Evolutionary conservation across 2,888 invertebrate species (phyloP), one percentile per base, ranked within the genome.

Genomic region (Penaeus monodon): DNA sequence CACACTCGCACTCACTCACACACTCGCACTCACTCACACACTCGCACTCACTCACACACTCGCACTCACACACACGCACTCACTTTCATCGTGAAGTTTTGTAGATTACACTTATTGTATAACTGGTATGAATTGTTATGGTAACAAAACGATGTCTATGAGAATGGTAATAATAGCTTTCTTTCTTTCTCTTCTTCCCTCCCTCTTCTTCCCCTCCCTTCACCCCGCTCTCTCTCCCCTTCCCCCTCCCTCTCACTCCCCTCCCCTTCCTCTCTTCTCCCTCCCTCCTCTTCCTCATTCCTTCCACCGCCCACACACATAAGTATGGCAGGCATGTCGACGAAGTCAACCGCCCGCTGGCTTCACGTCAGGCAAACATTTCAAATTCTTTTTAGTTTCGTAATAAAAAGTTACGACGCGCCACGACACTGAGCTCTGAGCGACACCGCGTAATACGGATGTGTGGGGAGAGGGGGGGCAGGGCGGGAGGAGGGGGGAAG

Each of bases 241-340:
- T 63, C 63, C 44, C 64, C 44, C 79, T 64, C 79, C n/a, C 79
- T 64, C 64, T 64, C 33, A 33, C 64, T 29, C 79, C 63, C 64
- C 27, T 6, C 4, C 27, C 17, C 4, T 0, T 17, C 1, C n/a
- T 4, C 63, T 0, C n/a, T 24, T 27, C 64, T 2, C 64, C 29
- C 29, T 0, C 24, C 64, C n/a, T 63, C 44, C 79, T 24, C 64
- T 64, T n/a, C 38, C 33, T 74, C 78, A 22, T 14, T n/a, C 57
- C 38, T 44, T 22, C 29, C 20, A 33, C 29, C 74, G 0, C 38
- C 8, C 74, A n/a, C n/a, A 22, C 74, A 27, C 22, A 22, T 24
- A 27, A 44, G 44, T 44, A 44, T 44, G 44, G 44, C 44, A 44
- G 44, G 44, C 44, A 44, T 44, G 44, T 44, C 44, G 44, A 44